Conservation (phyloP, 2,888 invertebrate genomes). For the Sphinx pinastri region DNA sequence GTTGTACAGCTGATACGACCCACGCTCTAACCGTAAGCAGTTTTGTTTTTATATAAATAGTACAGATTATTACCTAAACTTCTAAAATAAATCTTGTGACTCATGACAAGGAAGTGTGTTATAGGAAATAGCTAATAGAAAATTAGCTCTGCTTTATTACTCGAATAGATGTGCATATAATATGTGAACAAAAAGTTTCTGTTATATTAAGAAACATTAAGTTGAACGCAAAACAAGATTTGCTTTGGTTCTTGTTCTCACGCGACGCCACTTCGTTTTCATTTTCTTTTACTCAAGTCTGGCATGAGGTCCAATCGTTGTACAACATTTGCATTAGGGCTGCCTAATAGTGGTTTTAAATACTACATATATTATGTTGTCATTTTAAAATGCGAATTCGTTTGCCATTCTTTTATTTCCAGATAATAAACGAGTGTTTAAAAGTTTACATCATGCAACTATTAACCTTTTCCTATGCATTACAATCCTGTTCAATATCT, state of each 20-base stretch:
- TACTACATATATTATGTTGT: too few relatives aligned
- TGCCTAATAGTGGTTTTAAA: background rate
- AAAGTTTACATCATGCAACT: background rate
- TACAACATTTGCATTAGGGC: background rate
- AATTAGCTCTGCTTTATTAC: background rate
- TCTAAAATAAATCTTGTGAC: conserved; percentile 3
- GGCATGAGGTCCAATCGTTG: background rate
- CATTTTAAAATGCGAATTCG: too few relatives aligned
- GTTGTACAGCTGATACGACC: background rate
- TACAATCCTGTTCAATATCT: background rate
- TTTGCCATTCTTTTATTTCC: background rate
- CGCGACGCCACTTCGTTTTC: conserved; percentile 48
- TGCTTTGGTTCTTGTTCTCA: conserved; percentile 45
- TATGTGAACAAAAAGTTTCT: background rate
- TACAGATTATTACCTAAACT: background rate
- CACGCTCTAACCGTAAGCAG: background rate
- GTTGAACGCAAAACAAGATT: conserved; percentile 50
- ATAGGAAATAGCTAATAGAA: background rate
- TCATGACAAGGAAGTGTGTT: conserved; percentile 6
- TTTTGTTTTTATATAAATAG: background rate
- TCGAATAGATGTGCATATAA: background rate
- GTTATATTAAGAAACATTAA: conserved; percentile 44
- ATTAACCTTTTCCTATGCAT: background rate
- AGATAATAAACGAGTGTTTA: background rate
- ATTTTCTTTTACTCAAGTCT: background rate